Evolutionary conservation across 2,888 invertebrate species (phyloP).

Genomic region (Girardia tigrina): DNA sequence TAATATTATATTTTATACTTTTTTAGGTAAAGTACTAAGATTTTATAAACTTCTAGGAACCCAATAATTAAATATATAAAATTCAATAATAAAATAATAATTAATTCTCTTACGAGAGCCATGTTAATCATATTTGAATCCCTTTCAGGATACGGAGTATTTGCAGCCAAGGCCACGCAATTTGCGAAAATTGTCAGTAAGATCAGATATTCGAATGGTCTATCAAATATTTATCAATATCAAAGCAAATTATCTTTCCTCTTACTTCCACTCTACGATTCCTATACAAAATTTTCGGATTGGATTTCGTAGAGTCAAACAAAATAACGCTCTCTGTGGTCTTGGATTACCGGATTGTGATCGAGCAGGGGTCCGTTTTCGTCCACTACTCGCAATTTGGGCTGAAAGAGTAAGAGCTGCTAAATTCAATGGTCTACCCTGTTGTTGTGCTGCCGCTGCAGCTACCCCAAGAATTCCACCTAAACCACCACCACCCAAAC

Average conservation of each 20-base stretch:
- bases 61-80: not conserved
- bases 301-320: slow-evolving; percentile 82
- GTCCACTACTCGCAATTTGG: slow-evolving; percentile 18
- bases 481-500: slow-evolving; percentile 26
- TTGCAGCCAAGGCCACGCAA: slow-evolving; percentile 93
- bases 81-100: not conserved
- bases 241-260: not conserved
- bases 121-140: slow-evolving; percentile 91
- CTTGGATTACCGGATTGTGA: slow-evolving; percentile 49
- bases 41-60: too few relatives aligned
- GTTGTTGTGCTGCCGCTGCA: slow-evolving; percentile 34
- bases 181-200: slow-evolving; percentile 95
- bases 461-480: slow-evolving; percentile 33
- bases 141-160: slow-evolving; percentile 86
- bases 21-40: too few relatives aligned
- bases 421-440: slow-evolving; percentile 33
- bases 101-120: slow-evolving; percentile 65
- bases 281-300: slow-evolving; percentile 83
- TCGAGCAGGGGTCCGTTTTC: slow-evolving; percentile 33
- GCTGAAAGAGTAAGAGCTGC: slow-evolving; percentile 34
- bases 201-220: slow-evolving; percentile 95
- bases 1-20: too few relatives aligned
- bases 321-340: slow-evolving; percentile 79
- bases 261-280: slow-evolving; percentile 81
- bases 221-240: slow-evolving; percentile 8